phyloP scores from a whole-genome alignment of 2,113 vertebrate species.

The Ondatra zibethicus region DNA sequence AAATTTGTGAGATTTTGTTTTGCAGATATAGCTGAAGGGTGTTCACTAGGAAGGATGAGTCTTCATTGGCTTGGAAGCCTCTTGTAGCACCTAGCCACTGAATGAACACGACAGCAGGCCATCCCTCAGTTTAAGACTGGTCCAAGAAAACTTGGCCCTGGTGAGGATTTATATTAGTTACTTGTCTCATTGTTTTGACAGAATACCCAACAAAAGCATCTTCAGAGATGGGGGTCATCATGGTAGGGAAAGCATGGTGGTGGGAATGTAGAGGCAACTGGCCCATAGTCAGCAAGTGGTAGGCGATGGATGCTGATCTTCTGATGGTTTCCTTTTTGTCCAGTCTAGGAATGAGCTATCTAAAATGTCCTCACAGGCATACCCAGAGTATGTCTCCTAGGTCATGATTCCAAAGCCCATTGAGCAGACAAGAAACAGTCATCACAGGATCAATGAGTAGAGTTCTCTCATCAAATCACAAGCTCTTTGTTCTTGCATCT shows the following conservation, averaged over 20 bases:
- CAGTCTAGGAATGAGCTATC: not conserved
- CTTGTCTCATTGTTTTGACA: not conserved
- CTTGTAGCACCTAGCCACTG: not conserved
- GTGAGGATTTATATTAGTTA: not conserved
- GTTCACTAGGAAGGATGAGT: not conserved
- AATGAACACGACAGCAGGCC: not conserved
- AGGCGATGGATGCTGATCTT: not conserved
- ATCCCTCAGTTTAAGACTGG: not conserved
- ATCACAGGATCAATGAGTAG: not conserved
- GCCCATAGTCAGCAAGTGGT: not conserved
- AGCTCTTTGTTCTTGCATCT: not conserved
- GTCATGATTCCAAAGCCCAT: not conserved
- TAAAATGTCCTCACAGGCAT: not conserved
- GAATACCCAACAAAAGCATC: not conserved
- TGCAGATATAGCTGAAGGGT: not conserved
- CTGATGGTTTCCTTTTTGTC: not conserved
- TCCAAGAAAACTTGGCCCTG: not conserved
- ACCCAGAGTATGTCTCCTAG: not conserved
- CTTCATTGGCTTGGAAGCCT: not conserved
- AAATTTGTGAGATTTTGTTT: slow-evolving; percentile 22
- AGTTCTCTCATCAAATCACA: not conserved
- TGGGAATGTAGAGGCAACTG: too few relatives aligned
- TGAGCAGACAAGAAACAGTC: not conserved
- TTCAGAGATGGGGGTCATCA: not conserved
- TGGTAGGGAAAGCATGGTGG: too few relatives aligned